Evolutionary conservation across 2,797 vertebrate genomes (phyloP), one percentile per base, ranked within the genome.

Genomic region (Neoniphon sammara): DNA sequence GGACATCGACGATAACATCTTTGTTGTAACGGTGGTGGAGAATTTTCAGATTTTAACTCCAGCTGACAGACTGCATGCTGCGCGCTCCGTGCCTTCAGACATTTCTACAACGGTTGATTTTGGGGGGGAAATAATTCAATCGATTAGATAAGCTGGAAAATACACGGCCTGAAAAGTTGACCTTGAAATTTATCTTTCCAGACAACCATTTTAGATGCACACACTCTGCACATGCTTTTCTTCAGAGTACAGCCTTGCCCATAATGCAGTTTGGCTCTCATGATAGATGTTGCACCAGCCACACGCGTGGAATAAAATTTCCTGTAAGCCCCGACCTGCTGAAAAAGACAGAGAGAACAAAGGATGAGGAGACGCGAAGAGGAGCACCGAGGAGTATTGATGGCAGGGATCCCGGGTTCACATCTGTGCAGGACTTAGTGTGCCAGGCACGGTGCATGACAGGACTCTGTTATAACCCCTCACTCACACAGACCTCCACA

Each of bases 401-500:
- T 54, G 61, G 55, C 72, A 73, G 46, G 62, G 62, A 76, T 85
- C 77, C 63, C 44, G n/a, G 59, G 23, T 52, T 65, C 77, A 82
- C 78, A 82, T 85, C 75, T 84, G 85, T 34, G 59, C 64, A 55
- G 70, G 77, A 36, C 65, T 81, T 62, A 70, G 62, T 54, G 58
- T 78, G 66, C 78, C 73, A 78, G 81, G 78, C 73, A 79, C 50
- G 53, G 64, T 47, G 69, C 78, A 76, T 56, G 59, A 64, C 73
- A 25, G 75, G 68, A 42, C 47, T 57, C 44, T n/a, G 67, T 77
- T 66, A 42, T 46, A 75, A 75, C 61, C 73, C 44, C 12, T 79
- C 62, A 50, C 56, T 68, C 46, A 31, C 61, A 66, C 47, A 55
- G 62, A 53, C 49, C 3, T 7, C 56, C 49, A 63, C 60, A 86